Conservation (phyloP, 2,113 vertebrate genomes). For the Pterocles burchelli region DNA sequence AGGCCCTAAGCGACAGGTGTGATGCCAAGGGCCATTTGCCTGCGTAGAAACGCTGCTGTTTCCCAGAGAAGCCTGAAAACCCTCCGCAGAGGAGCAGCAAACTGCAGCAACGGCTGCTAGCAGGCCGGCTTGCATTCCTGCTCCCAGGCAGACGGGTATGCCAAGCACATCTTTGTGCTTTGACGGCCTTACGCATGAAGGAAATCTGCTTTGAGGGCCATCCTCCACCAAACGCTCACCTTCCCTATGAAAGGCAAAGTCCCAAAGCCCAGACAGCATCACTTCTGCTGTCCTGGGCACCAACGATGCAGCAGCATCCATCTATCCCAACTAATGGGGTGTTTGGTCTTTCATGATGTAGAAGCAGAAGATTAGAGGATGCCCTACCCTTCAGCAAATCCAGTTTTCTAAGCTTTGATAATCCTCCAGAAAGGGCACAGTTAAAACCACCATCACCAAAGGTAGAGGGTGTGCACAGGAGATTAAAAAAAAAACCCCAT, state of each 20-base stretch:
- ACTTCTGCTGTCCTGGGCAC: not conserved
- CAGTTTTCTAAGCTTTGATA: not conserved
- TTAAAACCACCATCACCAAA: not conserved
- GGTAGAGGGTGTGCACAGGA: not conserved
- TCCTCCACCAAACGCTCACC: not conserved
- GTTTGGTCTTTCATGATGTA: not conserved
- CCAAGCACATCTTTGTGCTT: not conserved
- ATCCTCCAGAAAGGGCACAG: not conserved
- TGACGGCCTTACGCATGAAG: not conserved
- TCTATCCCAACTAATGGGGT: not conserved
- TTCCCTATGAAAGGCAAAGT: not conserved
- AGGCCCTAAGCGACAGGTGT: rapidly evolving
- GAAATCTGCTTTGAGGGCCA: not conserved
- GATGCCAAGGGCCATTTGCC: not conserved
- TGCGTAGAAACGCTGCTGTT: rapidly evolving
- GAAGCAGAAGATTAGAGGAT: not conserved
- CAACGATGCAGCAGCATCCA: rapidly evolving
- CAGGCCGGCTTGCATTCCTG: not conserved
- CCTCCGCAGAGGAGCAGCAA: not conserved
- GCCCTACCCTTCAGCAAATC: not conserved
- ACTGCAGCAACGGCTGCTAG: not conserved
- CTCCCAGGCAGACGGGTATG: not conserved
- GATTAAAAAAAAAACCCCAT: rapidly evolving
- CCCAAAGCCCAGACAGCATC: not conserved
- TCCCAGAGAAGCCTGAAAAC: not conserved